These are phyloP conservation scores for Struthio camelus DNA, from an alignment of 2,113 vertebrate species.

Conservation along the genomic window DNA sequence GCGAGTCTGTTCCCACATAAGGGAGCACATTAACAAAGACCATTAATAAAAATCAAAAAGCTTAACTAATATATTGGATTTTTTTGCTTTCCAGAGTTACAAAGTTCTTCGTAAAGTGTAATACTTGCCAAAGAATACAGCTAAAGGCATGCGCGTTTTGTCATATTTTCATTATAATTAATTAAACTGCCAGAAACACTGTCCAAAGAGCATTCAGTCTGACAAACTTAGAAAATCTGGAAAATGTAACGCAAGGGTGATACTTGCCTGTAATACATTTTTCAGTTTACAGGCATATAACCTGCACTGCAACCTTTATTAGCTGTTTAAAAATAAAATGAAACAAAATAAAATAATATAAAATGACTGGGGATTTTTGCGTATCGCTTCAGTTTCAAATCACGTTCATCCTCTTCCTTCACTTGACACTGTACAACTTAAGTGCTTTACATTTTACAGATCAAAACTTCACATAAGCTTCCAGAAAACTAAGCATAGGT, in stretches of 20 bases:
- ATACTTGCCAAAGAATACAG: conserved; percentile 63
- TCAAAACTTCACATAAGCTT: not conserved
- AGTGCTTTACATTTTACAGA: not conserved
- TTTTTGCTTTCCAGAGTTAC: conserved; percentile 10
- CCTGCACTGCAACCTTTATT: not conserved
- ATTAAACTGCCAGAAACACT: conserved; percentile 48
- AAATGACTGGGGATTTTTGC: not conserved
- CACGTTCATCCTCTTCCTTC: not conserved
- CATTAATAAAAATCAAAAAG: conserved; percentile 54
- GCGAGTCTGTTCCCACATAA: not conserved
- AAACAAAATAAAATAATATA: not conserved
- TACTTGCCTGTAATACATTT: not conserved
- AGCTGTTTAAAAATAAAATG: not conserved
- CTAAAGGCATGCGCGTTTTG: not conserved
- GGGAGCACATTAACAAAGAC: not conserved
- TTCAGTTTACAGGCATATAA: not conserved
- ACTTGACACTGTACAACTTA: not conserved
- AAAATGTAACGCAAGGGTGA: not conserved
- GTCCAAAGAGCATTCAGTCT: conserved; percentile 54
- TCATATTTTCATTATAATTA: conserved; percentile 51
- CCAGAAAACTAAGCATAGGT: not conserved
- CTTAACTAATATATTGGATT: not conserved
- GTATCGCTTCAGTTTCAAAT: not conserved
- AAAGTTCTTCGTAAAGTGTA: not conserved
- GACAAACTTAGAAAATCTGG: conserved; percentile 9